phyloP scores from a whole-genome alignment of 2,113 vertebrate genomes.

The Paedocypris sp. region DNA sequence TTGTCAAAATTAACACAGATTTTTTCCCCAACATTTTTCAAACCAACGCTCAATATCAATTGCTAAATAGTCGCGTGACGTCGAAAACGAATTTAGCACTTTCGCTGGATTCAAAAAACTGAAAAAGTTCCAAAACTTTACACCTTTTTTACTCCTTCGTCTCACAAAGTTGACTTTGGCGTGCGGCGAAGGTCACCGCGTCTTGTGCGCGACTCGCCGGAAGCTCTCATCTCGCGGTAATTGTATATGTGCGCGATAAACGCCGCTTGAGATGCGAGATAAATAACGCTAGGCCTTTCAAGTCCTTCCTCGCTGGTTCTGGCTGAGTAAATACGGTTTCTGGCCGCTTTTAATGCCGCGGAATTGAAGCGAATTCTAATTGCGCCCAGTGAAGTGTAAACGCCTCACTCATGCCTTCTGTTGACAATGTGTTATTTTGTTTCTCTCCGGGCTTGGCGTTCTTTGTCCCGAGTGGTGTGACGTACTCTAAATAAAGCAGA shows the following conservation, averaged over 20 bases:
- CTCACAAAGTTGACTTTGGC: too few species aligned
- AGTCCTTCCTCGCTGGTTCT: conserved; percentile 25
- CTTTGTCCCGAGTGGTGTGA: conserved; percentile 44
- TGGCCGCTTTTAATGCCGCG: conserved; percentile 37
- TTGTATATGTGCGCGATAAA: background rate
- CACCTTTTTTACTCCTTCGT: too few species aligned
- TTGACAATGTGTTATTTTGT: conserved; percentile 48
- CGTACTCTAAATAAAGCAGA: conserved; percentile 39
- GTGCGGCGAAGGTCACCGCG: background rate
- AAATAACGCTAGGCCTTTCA: conserved; percentile 43
- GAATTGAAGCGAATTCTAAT: conserved; percentile 54
- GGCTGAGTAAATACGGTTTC: conserved; percentile 50
- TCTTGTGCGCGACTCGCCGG: background rate
- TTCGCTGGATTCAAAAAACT: too few species aligned
- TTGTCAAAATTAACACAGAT: too few species aligned
- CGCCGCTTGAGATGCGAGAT: conserved; percentile 32
- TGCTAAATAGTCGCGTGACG: too few species aligned
- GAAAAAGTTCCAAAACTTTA: too few species aligned
- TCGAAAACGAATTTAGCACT: too few species aligned
- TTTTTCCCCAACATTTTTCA: too few species aligned
- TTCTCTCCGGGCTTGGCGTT: conserved; percentile 34
- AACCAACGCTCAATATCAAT: too few species aligned
- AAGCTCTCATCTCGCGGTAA: background rate
- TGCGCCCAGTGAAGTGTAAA: conserved; percentile 57
- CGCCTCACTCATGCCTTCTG: conserved; percentile 49